phyloP scores from a whole-genome alignment of 1,140 invertebrate genomes.

The Dendrolimus punctatus region DNA sequence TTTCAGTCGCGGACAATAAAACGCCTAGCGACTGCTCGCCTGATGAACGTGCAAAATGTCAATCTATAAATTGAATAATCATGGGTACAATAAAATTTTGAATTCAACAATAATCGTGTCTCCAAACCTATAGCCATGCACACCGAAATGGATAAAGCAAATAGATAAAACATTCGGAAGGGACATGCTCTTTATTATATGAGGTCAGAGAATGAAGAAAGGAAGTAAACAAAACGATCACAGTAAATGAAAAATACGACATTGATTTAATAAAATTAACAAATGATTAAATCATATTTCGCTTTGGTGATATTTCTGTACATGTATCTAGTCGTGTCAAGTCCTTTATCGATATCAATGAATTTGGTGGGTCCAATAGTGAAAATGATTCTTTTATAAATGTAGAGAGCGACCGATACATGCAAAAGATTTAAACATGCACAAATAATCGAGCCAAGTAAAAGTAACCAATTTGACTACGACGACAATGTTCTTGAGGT shows the following conservation, averaged over 20 bases:
- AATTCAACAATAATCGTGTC: slow-evolving; percentile 37
- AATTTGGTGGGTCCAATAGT: slow-evolving; percentile 17
- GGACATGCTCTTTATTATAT: slow-evolving; percentile 57
- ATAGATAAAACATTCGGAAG: slow-evolving; percentile 22
- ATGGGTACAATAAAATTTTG: slow-evolving; percentile 37
- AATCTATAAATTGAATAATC: slow-evolving; percentile 32
- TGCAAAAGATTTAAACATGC: slow-evolving; percentile 34
- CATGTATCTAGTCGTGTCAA: slow-evolving; percentile 16
- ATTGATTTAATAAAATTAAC: slow-evolving; percentile 25
- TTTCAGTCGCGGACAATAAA: slow-evolving; percentile 10
- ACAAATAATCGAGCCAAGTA: slow-evolving; percentile 23
- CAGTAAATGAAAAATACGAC: slow-evolving; percentile 36
- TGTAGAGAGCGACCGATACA: slow-evolving; percentile 19
- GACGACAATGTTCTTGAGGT: slow-evolving; percentile 21
- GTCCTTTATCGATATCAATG: slow-evolving; percentile 12
- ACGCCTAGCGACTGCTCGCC: slow-evolving; percentile 48
- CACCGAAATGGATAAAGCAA: slow-evolving; percentile 33
- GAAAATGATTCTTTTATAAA: slow-evolving; percentile 17
- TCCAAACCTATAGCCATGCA: slow-evolving; percentile 60
- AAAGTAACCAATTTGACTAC: slow-evolving; percentile 23
- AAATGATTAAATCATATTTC: slow-evolving; percentile 11
- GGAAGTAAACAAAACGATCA: slow-evolving; percentile 25
- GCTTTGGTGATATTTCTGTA: slow-evolving; percentile 16
- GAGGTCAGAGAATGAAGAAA: slow-evolving; percentile 38
- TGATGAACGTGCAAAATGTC: slow-evolving; percentile 42